phyloP scores from a whole-genome alignment of 1,140 invertebrate genomes.

The Pseudomyrmex flavicornis region DNA sequence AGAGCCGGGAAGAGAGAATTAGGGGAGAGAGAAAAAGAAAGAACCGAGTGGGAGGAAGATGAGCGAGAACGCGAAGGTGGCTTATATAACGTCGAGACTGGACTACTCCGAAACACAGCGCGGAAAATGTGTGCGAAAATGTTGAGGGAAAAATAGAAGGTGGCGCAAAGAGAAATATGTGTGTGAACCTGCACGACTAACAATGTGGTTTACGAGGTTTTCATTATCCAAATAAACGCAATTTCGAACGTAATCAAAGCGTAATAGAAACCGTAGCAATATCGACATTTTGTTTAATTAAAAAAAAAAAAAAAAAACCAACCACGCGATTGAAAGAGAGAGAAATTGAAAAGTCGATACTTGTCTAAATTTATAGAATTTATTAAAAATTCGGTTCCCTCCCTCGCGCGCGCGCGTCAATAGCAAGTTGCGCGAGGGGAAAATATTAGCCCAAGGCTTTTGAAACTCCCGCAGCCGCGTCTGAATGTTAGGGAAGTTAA shows the following conservation, averaged over 20 bases:
- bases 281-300: background rate
- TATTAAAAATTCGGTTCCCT: conserved; percentile 46
- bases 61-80: conserved; percentile 42
- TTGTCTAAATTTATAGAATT: conserved; percentile 9
- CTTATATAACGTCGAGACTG: conserved; percentile 31
- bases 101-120: conserved; percentile 18
- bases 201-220: background rate
- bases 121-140: conserved; percentile 22
- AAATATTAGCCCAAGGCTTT: conserved; percentile 59
- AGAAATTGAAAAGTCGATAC: conserved; percentile 7
- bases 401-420: conserved; percentile 17
- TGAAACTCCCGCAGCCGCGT: conserved; percentile 29
- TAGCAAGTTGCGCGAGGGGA: conserved; percentile 49
- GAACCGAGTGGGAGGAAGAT: background rate
- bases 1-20: conserved; percentile 8
- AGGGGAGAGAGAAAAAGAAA: conserved; percentile 16
- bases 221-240: background rate
- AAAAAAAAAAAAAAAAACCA: background rate
- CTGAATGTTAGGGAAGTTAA: conserved; percentile 68
- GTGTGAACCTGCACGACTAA: background rate
- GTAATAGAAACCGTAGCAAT: background rate
- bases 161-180: too few species aligned
- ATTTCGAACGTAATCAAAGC: conserved; percentile 8
- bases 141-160: background rate
- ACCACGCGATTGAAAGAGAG: background rate